Conservation (phyloP, 1,140 invertebrate species). For the Plodia interpunctella region DNA sequence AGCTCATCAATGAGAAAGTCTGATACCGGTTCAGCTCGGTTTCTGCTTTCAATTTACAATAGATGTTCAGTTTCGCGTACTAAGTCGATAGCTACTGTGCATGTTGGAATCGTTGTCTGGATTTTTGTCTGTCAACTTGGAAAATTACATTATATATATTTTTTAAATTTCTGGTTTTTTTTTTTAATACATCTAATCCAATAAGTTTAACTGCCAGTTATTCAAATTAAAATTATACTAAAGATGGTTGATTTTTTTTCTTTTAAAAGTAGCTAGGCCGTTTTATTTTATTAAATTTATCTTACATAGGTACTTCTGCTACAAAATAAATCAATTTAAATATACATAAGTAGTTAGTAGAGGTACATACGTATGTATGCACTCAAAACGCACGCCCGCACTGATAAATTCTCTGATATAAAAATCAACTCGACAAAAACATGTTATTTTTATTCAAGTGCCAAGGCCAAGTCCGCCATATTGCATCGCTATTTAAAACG, state of each 20-base stretch:
- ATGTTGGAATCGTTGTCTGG: neutral
- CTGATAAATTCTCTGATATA: slow-evolving; percentile 39
- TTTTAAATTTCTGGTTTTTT: too few species aligned
- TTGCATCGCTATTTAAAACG: slow-evolving; percentile 56
- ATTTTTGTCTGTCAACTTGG: too few species aligned
- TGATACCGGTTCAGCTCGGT: slow-evolving; percentile 58
- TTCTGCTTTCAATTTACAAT: slow-evolving; percentile 75
- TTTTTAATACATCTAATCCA: too few species aligned
- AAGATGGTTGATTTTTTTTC: too few species aligned
- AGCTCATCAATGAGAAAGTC: slow-evolving; percentile 68
- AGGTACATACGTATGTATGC: slow-evolving; percentile 13
- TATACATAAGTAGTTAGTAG: neutral
- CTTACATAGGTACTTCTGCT: too few species aligned
- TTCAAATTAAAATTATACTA: too few species aligned
- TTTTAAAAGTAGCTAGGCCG: too few species aligned
- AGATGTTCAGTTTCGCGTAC: slow-evolving; percentile 45
- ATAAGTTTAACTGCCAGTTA: too few species aligned
- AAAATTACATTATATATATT: too few species aligned
- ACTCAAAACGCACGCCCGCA: slow-evolving; percentile 30
- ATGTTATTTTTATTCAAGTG: slow-evolving; percentile 67
- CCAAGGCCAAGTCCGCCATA: slow-evolving; percentile 64
- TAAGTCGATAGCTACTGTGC: neutral
- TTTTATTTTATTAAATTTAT: too few species aligned
- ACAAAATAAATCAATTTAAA: neutral
- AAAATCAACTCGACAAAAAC: slow-evolving; percentile 63